phyloP scores from a whole-genome alignment of 2,888 invertebrate genomes.

The Magallana nippona region DNA sequence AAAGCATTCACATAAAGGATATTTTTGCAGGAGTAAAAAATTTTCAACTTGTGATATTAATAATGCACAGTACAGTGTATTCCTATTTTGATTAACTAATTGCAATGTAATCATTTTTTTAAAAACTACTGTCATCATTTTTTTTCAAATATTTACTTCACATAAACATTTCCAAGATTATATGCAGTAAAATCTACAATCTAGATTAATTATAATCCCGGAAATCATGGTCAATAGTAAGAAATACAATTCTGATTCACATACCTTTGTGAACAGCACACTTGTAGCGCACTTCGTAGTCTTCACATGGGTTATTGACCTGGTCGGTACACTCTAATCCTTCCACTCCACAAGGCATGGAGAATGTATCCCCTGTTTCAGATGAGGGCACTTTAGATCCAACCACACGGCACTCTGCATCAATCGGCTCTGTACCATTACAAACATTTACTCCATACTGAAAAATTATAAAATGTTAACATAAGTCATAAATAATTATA shows the following conservation, averaged over 20 bases:
- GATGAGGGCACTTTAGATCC: constrained; percentile 5
- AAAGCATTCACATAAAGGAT: no score
- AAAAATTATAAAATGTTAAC: constrained; percentile 33
- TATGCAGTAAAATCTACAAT: no score
- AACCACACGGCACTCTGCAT: constrained; percentile 56
- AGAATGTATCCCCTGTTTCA: constrained; percentile 16
- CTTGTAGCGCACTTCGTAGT: constrained; percentile 64
- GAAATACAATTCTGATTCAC: background rate
- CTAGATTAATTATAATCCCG: no score
- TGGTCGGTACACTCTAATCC: constrained; percentile 40
- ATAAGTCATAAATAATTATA: background rate
- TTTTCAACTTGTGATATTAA: no score
- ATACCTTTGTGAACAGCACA: constrained; percentile 64
- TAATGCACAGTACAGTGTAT: no score
- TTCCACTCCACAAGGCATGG: constrained; percentile 41
- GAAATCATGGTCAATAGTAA: no score
- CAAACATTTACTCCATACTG: constrained; percentile 63
- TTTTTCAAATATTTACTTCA: no score
- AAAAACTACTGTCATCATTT: no score
- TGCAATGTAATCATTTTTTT: no score
- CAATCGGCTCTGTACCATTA: constrained; percentile 59
- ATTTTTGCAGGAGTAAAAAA: no score
- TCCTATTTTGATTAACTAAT: no score
- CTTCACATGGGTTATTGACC: constrained; percentile 38
- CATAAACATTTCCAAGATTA: no score